Evolutionary conservation across 2,888 invertebrate species (phyloP), one percentile per base, ranked within the genome.

Genomic region (Dryobotodes eremita): DNA sequence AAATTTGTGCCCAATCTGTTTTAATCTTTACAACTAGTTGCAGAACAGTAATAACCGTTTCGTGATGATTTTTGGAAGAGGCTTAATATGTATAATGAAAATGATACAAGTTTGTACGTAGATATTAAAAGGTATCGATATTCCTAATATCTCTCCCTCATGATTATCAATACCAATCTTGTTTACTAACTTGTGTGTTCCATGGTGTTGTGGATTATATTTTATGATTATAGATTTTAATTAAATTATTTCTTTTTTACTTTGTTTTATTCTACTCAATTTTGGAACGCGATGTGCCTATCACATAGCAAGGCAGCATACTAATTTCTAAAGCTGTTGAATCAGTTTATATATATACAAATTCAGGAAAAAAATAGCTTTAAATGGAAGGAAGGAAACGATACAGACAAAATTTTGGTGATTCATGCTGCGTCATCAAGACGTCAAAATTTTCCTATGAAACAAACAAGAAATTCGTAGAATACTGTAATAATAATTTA

Each of bases 161-260:
- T 36, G 31, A 36, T 61, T 23, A 72, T 20, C 26, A n/a, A 26
- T 23, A 31, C 7, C 10, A 31, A 48, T 26, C 17, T n/a, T 36
- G 31, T n/a, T 64, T 8, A 74, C 75, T 76, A 23, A 75, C 76
- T 64, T 64, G 46, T 31, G 8, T 53, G 0, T 31, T 31, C 15
- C 75, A 75, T 76, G 17, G 7, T 48, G 20, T 61, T 75, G 31
- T 36, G 20, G 20, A 36, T 23, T 62, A 31, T 31, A 31, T 31
- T 62, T 31, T 20, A 62, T 31, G 48, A 48, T 48, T 48, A 48
- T 48, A 4, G 48, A 48, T 17, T 17, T 6, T 50, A 50, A 15
- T 50, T 5, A 50, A 15, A 50, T 50, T 50, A 6, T 17, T 8
- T 46, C 0, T 46, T 46, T 46, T 46, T 0, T 46, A 46, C 46